phyloP scores from a whole-genome alignment of 2,113 vertebrate species.

The Archocentrus centrarchus region DNA sequence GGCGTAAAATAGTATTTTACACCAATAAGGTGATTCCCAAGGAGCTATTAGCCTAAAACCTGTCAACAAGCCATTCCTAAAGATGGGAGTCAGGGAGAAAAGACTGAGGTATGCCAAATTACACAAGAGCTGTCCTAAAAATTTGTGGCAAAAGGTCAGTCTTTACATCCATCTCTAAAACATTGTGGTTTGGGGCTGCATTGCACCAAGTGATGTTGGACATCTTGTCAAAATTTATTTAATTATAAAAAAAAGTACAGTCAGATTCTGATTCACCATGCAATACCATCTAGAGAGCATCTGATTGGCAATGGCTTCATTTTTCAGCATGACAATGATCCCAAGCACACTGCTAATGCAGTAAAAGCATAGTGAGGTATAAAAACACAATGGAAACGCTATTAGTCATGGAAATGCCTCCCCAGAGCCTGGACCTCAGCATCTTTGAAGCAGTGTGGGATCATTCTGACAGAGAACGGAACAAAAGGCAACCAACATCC shows the following conservation, averaged over 20 bases:
- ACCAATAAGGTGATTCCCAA: no score
- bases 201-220: no score
- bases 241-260: no score
- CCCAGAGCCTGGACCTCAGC: background rate
- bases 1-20: no score
- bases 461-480: background rate
- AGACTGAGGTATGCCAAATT: fast-evolving
- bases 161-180: background rate
- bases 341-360: background rate
- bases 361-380: background rate
- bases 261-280: no score
- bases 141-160: background rate
- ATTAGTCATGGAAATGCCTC: background rate
- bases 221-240: no score
- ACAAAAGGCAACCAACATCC: background rate
- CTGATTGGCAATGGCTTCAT: no score
- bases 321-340: background rate
- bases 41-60: no score
- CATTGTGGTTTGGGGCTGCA: background rate
- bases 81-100: background rate
- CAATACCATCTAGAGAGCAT: no score
- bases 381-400: background rate
- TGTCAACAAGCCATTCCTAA: background rate
- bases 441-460: background rate
- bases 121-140: background rate